Percentiles rank a stretch among this genome's conserved stretches.
These are phyloP conservation scores for Chauna torquata DNA, from an alignment of 2,113 vertebrate species.

Conservation along the genomic window DNA sequence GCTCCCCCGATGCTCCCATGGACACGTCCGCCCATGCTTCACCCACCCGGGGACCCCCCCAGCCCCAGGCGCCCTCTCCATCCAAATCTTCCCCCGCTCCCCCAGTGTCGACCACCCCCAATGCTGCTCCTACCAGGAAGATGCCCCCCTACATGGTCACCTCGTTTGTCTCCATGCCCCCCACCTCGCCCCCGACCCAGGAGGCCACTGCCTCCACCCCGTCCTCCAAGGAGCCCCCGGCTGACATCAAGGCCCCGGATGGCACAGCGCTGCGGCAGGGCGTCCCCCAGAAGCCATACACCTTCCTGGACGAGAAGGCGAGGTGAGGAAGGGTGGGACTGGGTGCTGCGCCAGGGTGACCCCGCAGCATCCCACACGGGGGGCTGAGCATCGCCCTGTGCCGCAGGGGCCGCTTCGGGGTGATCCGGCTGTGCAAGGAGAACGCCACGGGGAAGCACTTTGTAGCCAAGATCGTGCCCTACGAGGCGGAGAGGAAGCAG, in stretches of 20 bases:
- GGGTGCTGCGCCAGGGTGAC: neutral
- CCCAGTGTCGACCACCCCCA: neutral
- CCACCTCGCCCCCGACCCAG: neutral
- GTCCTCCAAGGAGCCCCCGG: slow-evolving; percentile 56
- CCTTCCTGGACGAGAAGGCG: slow-evolving; percentile 97
- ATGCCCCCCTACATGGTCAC: slow-evolving; percentile 75
- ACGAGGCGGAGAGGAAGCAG: slow-evolving; percentile 88
- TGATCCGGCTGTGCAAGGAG: slow-evolving; percentile 93
- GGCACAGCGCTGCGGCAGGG: slow-evolving; percentile 86
- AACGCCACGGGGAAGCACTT: slow-evolving; percentile 93
- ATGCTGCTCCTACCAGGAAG: slow-evolving; percentile 26
- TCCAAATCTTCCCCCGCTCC: neutral
- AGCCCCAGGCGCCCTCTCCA: neutral
- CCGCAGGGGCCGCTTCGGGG: slow-evolving; percentile 90
- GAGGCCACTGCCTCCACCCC: slow-evolving; percentile 37
- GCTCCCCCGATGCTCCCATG: accelerated
- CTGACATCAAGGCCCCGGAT: slow-evolving; percentile 70
- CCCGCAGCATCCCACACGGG: accelerated
- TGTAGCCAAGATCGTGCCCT: slow-evolving; percentile 96
- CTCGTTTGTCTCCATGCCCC: slow-evolving; percentile 78
- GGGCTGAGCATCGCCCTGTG: neutral
- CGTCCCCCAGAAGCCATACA: slow-evolving; percentile 95
- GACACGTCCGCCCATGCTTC: neutral
- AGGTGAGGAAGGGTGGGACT: slow-evolving; percentile 74
- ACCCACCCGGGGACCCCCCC: neutral